These are phyloP conservation scores for Tupaia tana DNA, from an alignment of 2,113 vertebrate species.

Conservation along the genomic window DNA sequence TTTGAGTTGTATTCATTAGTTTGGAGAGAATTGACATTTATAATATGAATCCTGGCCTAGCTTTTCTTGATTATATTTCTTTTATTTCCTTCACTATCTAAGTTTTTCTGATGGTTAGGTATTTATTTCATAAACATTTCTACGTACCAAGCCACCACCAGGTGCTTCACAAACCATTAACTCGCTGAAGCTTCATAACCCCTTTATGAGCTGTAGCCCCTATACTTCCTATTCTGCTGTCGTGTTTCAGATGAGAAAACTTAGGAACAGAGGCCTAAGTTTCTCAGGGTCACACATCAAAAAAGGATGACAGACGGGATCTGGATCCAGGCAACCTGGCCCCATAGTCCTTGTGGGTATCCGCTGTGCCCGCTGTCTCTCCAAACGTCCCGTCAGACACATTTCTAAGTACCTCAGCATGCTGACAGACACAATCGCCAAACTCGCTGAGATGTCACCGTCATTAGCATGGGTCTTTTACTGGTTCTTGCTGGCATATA, in stretches of 20 bases:
- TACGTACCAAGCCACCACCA: neutral
- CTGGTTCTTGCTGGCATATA: neutral
- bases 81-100: neutral
- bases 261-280: neutral
- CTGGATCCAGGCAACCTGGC: neutral
- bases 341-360: neutral
- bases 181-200: neutral
- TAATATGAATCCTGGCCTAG: neutral
- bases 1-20: neutral
- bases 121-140: neutral
- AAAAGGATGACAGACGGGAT: neutral
- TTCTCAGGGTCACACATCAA: neutral
- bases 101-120: neutral
- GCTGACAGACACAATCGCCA: neutral
- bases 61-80: neutral
- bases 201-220: neutral
- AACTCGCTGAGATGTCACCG: neutral
- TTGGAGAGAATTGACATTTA: neutral
- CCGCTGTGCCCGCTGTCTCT: neutral
- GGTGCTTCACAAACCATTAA: neutral
- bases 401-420: neutral
- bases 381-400: neutral
- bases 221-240: neutral
- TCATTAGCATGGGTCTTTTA: neutral
- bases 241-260: neutral